Conservation (phyloP, 2,888 invertebrate species). For the Rotaria socialis region DNA sequence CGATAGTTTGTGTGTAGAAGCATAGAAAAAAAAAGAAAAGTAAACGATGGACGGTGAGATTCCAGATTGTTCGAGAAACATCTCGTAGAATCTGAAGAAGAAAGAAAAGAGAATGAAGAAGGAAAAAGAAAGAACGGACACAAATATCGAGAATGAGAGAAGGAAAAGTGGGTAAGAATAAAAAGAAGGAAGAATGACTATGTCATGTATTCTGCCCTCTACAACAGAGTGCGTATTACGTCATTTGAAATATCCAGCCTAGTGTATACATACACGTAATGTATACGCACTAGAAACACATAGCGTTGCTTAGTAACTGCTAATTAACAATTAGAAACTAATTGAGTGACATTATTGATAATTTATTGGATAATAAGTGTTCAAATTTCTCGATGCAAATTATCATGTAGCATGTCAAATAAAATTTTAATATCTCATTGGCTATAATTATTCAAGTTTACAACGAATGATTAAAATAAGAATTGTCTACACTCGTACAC, state of each 20-base stretch:
- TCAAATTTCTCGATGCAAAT: too few relatives aligned
- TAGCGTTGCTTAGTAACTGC: not conserved
- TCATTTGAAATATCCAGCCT: not conserved
- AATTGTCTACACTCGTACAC: too few relatives aligned
- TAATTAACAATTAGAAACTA: not conserved
- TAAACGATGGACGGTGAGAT: not conserved
- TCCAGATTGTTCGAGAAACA: conserved; percentile 28
- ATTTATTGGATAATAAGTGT: too few relatives aligned
- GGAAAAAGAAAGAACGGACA: not conserved
- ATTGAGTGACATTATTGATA: too few relatives aligned
- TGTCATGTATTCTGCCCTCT: not conserved
- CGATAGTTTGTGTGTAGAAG: not conserved
- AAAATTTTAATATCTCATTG: too few relatives aligned
- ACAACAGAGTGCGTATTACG: not conserved
- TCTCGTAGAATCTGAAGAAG: not conserved
- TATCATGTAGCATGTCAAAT: too few relatives aligned
- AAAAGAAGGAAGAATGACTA: not conserved
- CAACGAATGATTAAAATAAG: too few relatives aligned
- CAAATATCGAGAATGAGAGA: not conserved
- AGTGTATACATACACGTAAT: not conserved
- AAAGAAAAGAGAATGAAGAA: not conserved
- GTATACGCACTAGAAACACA: not conserved
- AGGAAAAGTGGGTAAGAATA: not conserved
- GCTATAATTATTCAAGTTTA: too few relatives aligned
- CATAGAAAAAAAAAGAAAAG: not conserved